phyloP scores from a whole-genome alignment of 2,888 invertebrate genomes.

The Trichogramma evanescens region DNA sequence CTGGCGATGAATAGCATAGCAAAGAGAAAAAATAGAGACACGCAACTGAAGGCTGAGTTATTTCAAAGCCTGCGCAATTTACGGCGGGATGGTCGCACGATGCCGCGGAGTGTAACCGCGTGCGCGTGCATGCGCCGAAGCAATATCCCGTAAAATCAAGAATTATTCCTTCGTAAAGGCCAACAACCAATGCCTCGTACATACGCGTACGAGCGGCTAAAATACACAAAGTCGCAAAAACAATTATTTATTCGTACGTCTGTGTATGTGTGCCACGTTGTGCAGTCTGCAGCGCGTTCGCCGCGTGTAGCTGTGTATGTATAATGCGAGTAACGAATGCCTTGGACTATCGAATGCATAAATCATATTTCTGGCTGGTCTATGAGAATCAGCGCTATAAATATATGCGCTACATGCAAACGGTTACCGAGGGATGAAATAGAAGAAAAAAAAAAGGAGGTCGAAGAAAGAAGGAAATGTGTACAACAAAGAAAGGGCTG shows the following conservation, averaged over 20 bases:
- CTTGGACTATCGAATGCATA: slow-evolving; percentile 13
- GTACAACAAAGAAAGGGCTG: too few relatives aligned
- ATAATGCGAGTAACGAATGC: not conserved
- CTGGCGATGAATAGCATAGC: too few relatives aligned
- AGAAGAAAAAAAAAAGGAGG: too few relatives aligned
- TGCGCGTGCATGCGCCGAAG: not conserved
- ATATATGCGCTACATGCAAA: not conserved
- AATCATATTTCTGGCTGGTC: slow-evolving; percentile 8
- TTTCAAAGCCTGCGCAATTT: too few relatives aligned
- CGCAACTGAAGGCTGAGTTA: too few relatives aligned
- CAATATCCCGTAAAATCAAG: slow-evolving; percentile 16
- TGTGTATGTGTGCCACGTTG: not conserved
- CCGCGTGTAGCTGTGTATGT: not conserved
- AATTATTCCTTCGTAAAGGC: slow-evolving; percentile 5
- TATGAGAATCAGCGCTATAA: not conserved
- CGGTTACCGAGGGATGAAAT: not conserved
- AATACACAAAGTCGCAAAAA: too few relatives aligned
- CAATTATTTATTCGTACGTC: too few relatives aligned
- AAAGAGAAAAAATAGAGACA: too few relatives aligned
- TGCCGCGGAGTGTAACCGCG: too few relatives aligned
- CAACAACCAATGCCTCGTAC: not conserved
- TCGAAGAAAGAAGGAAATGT: too few relatives aligned
- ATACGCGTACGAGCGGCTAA: not conserved
- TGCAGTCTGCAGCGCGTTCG: not conserved
- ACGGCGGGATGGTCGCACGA: too few relatives aligned